A percentile compares a stretch with the other conserved stretches of the same genome.
Conservation (phyloP, 2,113 vertebrate species). For the Oenanthe melanoleuca region DNA sequence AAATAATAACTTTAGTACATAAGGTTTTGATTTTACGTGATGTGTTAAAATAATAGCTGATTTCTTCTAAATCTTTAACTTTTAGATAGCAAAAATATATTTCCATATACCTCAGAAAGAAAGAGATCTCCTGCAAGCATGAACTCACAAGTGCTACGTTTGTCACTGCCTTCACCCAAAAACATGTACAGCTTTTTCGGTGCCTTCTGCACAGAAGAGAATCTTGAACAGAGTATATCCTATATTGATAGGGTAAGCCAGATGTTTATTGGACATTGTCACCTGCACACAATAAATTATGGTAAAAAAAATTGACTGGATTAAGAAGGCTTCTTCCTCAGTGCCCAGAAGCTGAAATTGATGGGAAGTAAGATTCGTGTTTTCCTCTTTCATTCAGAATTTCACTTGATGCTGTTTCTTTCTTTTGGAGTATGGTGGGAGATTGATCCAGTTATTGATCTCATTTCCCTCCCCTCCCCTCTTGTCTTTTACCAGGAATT, state of each 20-base stretch:
- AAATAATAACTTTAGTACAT: neutral
- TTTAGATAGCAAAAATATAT: conserved; percentile 81
- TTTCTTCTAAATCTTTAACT: conserved; percentile 38
- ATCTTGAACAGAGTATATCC: conserved; percentile 86
- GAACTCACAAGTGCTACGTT: conserved; percentile 76
- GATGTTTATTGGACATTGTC: neutral
- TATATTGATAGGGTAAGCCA: conserved; percentile 90
- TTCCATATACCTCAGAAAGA: conserved; percentile 82
- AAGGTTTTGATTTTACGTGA: neutral
- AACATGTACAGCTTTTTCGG: conserved; percentile 80
- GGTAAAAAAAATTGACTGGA: neutral
- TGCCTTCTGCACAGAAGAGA: conserved; percentile 95
- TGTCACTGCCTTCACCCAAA: conserved; percentile 79
- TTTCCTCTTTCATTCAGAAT: neutral
- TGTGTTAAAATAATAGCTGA: neutral
- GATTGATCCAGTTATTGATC: neutral
- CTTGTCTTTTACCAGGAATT: conserved; percentile 82
- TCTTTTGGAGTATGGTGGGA: neutral
- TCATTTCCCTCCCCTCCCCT: neutral
- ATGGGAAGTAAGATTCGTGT: neutral
- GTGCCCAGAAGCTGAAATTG: neutral
- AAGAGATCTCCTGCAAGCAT: conserved; percentile 81
- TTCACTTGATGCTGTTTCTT: neutral
- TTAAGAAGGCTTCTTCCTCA: neutral
- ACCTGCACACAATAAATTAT: neutral